Evolutionary conservation across 2,113 vertebrate species (phyloP).

Genomic region (Actenoides lindsayi): DNA sequence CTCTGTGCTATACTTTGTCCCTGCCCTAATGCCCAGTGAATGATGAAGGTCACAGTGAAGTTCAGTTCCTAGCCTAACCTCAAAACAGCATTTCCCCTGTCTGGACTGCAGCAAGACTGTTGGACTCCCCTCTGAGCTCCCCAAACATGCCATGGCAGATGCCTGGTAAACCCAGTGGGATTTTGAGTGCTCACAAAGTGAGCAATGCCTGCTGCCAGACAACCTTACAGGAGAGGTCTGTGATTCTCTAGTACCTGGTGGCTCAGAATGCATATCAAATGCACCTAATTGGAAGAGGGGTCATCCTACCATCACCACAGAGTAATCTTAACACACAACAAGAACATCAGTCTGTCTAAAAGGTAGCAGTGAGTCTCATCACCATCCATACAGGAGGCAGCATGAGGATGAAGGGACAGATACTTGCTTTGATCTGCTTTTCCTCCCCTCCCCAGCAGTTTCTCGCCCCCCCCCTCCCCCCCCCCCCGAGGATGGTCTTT

Average conservation of each 20-base stretch:
- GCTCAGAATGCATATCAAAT: neutral
- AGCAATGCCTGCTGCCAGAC: neutral
- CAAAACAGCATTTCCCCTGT: neutral
- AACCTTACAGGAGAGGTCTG: neutral
- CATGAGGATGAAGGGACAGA: neutral
- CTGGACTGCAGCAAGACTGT: neutral
- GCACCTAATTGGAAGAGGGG: neutral
- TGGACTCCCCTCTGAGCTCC: neutral
- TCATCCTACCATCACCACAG: neutral
- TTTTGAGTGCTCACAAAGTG: neutral
- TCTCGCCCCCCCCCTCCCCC: no score
- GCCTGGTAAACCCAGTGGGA: neutral
- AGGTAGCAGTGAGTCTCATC: neutral
- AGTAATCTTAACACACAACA: neutral
- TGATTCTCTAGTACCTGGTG: neutral
- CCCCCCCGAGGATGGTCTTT: neutral
- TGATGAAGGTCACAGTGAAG: neutral
- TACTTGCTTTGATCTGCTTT: neutral
- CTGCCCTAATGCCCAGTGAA: neutral
- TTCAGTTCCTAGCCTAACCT: neutral
- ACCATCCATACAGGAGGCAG: neutral
- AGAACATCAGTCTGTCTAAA: neutral
- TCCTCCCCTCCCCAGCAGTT: neutral
- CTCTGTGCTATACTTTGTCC: neutral
- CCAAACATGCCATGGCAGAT: neutral